phyloP scores from a whole-genome alignment of 92 coral and sea anemone genomes.

The Phenganax subtilis region DNA sequence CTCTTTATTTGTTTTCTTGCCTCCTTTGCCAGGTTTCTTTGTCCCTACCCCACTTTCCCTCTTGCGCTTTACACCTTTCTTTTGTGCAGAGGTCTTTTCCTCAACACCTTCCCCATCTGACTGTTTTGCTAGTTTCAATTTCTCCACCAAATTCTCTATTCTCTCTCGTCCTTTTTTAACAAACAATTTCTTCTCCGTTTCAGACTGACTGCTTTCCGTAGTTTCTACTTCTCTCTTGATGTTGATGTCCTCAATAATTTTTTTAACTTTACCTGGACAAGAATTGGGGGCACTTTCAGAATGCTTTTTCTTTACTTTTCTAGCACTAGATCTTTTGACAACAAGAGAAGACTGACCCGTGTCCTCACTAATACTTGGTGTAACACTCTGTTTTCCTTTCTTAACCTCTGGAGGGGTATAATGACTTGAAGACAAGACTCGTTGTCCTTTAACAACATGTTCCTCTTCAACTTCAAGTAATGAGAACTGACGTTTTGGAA shows the following conservation, averaged over 20 bases:
- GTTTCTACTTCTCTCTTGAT: conserved; percentile 19
- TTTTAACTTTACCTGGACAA: conserved; percentile 16
- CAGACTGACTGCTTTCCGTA: conserved; percentile 28
- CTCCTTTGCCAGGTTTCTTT: background rate
- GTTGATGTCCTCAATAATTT: conserved; percentile 5
- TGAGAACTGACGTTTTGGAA: conserved; percentile 38
- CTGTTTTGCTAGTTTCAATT: conserved; percentile 5
- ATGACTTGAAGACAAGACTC: conserved; percentile 8
- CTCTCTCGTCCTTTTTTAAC: conserved; percentile 16
- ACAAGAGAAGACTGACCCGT: conserved; percentile 6
- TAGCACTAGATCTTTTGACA: conserved; percentile 27
- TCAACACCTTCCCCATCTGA: background rate
- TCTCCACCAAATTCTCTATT: background rate
- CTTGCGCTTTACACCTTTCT: conserved; percentile 15
- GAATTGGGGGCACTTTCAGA: background rate
- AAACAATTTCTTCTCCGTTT: conserved; percentile 35
- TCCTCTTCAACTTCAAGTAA: conserved; percentile 4
- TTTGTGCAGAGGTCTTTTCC: background rate
- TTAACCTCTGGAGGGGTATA: background rate
- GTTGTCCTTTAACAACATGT: conserved; percentile 1
- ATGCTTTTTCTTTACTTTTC: conserved; percentile 9
- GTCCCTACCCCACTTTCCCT: background rate
- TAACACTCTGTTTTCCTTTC: background rate
- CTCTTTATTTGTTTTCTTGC: conserved; percentile 31
- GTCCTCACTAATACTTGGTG: background rate